These are phyloP conservation scores for Podabrus alpinus DNA, from an alignment of 2,888 invertebrate genomes.

Conservation along the genomic window DNA sequence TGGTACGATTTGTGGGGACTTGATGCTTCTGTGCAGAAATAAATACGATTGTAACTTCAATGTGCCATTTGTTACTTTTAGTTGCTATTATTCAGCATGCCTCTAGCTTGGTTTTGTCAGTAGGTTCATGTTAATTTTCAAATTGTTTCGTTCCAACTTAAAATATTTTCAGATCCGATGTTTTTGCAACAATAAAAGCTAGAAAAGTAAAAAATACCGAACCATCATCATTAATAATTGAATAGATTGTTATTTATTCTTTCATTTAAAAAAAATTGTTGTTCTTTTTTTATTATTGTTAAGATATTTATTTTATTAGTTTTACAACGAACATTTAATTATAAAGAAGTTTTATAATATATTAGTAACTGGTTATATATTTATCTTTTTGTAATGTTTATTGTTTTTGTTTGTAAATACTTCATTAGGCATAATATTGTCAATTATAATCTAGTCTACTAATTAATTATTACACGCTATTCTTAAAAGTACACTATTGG, in stretches of 20 bases:
- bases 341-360: neutral
- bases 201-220: constrained; percentile 87
- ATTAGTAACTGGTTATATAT: neutral
- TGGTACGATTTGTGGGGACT: constrained; percentile 89
- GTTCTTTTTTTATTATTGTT: neutral
- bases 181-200: constrained; percentile 87
- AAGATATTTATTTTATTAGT: neutral
- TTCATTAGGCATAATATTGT: neutral
- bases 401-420: neutral
- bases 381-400: neutral
- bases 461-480: neutral
- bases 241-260: constrained; percentile 5
- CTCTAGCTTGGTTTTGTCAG: neutral
- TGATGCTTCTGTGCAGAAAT: constrained; percentile 64
- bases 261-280: neutral
- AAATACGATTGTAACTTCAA: constrained; percentile 13
- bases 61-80: constrained; percentile 24
- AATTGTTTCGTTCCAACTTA: neutral
- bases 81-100: constrained; percentile 13
- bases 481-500: neutral
- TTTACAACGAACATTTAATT: neutral
- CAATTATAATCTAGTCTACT: neutral
- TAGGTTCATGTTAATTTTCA: neutral
- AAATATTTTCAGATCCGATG: constrained; percentile 71
- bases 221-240: constrained; percentile 72